phyloP scores from a whole-genome alignment of 2,113 vertebrate species.

The Apodemus speciosus region DNA sequence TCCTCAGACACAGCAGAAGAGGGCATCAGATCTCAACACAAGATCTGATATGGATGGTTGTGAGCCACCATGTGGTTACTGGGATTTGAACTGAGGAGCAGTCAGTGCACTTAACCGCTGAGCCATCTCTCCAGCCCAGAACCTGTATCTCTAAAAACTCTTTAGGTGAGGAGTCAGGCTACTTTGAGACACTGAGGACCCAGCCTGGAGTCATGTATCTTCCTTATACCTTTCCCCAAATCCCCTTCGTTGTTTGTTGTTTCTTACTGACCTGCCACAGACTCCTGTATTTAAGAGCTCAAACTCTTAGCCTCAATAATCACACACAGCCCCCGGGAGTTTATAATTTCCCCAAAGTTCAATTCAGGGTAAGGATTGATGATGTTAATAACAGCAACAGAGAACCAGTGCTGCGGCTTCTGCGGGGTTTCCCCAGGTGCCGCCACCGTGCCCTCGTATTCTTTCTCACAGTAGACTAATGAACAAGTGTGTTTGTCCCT shows the following conservation, averaged over 20 bases:
- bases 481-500: neutral
- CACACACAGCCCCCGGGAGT: neutral
- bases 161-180: neutral
- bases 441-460: neutral
- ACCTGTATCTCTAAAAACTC: neutral
- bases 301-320: neutral
- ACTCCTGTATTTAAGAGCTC: neutral
- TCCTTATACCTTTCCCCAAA: neutral
- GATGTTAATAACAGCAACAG: neutral
- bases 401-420: neutral
- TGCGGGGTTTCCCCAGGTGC: neutral
- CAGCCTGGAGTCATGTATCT: neutral
- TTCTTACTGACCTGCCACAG: neutral
- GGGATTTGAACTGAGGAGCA: no score
- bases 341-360: constrained; percentile 42
- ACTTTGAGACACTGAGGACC: neutral
- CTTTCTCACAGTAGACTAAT: neutral
- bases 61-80: no score
- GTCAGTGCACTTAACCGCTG: no score
- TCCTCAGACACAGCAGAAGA: no score
- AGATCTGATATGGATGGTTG: no score
- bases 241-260: neutral
- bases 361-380: neutral
- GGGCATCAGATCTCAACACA: no score
- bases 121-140: neutral